Evolutionary conservation across 2,797 vertebrate genomes (phyloP).

Genomic region (Acanthornis magna): DNA sequence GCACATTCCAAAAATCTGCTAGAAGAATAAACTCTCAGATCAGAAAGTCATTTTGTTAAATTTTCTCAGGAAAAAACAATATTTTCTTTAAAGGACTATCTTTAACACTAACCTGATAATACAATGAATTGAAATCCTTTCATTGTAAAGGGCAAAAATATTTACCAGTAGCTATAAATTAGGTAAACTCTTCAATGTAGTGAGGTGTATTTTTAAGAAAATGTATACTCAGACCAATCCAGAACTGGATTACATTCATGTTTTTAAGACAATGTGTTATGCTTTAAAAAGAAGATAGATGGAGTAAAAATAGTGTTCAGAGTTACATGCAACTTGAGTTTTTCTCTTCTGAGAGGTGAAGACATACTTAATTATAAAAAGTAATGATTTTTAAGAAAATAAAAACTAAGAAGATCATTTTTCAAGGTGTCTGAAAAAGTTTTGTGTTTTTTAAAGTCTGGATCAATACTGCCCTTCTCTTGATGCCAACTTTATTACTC

Average conservation of each 20-base stretch:
- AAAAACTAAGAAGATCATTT: background rate
- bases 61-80: background rate
- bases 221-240: background rate
- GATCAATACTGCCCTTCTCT: constrained; percentile 72
- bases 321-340: background rate
- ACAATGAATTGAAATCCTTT: background rate
- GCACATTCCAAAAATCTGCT: background rate
- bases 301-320: background rate
- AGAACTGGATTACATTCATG: background rate
- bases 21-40: background rate
- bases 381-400: background rate
- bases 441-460: constrained; percentile 67
- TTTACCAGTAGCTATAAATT: background rate
- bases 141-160: background rate
- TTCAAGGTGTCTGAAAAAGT: constrained; percentile 25
- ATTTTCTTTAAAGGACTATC: background rate
- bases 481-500: constrained; percentile 68
- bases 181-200: background rate
- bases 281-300: background rate
- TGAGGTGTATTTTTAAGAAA: background rate
- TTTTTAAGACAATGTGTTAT: background rate
- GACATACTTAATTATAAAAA: background rate
- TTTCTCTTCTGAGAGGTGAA: background rate
- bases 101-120: background rate
- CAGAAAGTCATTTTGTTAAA: background rate